Percentiles rank a stretch among this genome's conserved stretches.
phyloP scores from a whole-genome alignment of 2,113 vertebrate genomes.

The Rhombomys opimus region DNA sequence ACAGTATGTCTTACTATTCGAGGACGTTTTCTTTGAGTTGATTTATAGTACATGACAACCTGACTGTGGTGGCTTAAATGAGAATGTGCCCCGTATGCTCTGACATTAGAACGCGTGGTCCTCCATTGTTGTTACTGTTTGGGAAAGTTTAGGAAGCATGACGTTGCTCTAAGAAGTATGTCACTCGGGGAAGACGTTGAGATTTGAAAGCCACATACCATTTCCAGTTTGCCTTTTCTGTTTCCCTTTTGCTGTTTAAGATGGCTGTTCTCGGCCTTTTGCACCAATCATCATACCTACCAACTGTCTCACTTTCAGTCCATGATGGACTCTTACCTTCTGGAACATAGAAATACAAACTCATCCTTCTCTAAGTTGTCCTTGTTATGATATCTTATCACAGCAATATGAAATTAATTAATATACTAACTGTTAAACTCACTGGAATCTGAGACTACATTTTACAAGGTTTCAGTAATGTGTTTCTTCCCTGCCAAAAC shows the following conservation, averaged over 20 bases:
- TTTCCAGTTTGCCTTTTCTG: background rate
- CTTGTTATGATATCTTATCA: background rate
- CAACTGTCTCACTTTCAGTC: background rate
- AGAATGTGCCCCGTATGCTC: background rate
- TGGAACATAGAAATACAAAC: background rate
- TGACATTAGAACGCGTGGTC: background rate
- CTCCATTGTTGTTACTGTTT: background rate
- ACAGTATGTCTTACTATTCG: background rate
- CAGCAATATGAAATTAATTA: background rate
- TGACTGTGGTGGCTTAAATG: background rate
- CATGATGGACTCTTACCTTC: background rate
- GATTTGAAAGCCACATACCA: background rate
- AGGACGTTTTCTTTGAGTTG: background rate
- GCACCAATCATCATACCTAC: background rate
- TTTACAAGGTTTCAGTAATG: conserved; percentile 11
- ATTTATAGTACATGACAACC: background rate
- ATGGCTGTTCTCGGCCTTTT: too few relatives aligned
- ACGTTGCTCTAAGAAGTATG: background rate
- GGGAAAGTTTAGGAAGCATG: background rate
- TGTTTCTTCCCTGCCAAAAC: background rate
- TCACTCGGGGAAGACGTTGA: background rate
- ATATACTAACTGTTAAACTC: background rate
- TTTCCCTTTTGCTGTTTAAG: background rate
- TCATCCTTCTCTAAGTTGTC: background rate
- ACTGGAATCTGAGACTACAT: background rate